A percentile compares a stretch with the other conserved stretches of the same genome.
These are phyloP conservation scores for Manacus vitellinus DNA, from an alignment of 2,113 vertebrate genomes.

Conservation along the genomic window DNA sequence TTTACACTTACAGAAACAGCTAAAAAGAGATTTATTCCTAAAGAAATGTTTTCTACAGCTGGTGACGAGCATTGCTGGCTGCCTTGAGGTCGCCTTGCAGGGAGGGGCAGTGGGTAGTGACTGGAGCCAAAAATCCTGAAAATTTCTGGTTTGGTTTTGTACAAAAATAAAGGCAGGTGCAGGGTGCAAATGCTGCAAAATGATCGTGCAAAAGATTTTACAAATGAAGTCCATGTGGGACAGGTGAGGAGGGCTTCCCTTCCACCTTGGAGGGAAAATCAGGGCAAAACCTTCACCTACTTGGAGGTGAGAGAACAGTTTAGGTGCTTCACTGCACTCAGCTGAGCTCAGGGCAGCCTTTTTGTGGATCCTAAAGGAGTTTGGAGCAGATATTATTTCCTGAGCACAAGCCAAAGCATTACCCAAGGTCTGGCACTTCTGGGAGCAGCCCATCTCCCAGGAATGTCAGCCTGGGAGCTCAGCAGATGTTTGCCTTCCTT, in stretches of 20 bases:
- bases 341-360: neutral
- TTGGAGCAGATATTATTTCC: neutral
- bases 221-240: neutral
- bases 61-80: neutral
- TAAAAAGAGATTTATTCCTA: neutral
- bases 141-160: neutral
- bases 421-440: neutral
- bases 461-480: neutral
- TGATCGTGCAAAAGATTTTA: neutral
- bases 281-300: neutral
- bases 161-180: neutral
- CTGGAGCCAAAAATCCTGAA: neutral
- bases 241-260: neutral
- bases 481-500: neutral
- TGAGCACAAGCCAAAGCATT: neutral
- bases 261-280: neutral
- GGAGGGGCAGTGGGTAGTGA: neutral
- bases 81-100: neutral
- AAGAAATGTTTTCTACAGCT: neutral
- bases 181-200: neutral
- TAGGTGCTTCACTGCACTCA: neutral
- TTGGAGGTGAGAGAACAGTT: neutral
- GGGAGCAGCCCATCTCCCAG: neutral
- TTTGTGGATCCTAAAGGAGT: fast-evolving
- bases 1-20: fast-evolving